Conservation (phyloP, 1,140 invertebrate species). For the Holcopasites calliopsidis region DNA sequence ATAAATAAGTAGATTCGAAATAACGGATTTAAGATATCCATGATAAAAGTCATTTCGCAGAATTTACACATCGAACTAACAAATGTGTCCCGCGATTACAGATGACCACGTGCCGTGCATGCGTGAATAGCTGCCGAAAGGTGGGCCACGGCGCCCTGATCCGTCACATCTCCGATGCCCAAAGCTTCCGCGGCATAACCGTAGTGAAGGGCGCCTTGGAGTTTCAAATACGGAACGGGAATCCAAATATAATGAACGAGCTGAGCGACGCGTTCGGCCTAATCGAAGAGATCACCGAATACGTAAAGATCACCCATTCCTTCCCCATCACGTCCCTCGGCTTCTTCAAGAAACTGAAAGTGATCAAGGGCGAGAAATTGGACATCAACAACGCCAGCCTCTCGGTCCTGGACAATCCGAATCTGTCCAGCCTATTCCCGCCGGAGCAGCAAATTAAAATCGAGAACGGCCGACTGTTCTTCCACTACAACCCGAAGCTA, state of each 20-base stretch:
- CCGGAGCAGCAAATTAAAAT: slow-evolving; percentile 79
- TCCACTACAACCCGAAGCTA: slow-evolving; percentile 89
- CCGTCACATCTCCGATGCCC: slow-evolving; percentile 68
- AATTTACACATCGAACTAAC: too few species aligned
- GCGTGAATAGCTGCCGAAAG: slow-evolving; percentile 69
- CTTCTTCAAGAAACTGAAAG: slow-evolving; percentile 82
- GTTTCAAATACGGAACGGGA: slow-evolving; percentile 82
- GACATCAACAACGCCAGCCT: slow-evolving; percentile 79
- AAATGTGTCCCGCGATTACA: slow-evolving; percentile 33
- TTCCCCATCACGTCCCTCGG: slow-evolving; percentile 82
- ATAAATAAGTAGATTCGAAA: too few species aligned
- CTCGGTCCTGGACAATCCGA: slow-evolving; percentile 79
- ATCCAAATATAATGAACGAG: slow-evolving; percentile 80
- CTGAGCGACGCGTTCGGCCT: slow-evolving; percentile 82
- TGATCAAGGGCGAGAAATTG: slow-evolving; percentile 80
- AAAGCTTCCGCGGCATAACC: slow-evolving; percentile 80
- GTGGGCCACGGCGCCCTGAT: slow-evolving; percentile 72
- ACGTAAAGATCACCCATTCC: slow-evolving; percentile 82
- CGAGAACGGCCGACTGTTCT: slow-evolving; percentile 82
- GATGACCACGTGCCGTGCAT: slow-evolving; percentile 62
- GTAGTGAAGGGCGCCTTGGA: slow-evolving; percentile 82
- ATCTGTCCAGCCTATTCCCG: slow-evolving; percentile 65
- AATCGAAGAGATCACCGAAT: slow-evolving; percentile 82
- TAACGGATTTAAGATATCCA: too few species aligned
- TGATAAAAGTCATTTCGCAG: too few species aligned